A percentile compares a stretch with the other conserved stretches of the same genome.
Conservation (phyloP, 2,113 vertebrate genomes). For the Spizaetus ornatus region DNA sequence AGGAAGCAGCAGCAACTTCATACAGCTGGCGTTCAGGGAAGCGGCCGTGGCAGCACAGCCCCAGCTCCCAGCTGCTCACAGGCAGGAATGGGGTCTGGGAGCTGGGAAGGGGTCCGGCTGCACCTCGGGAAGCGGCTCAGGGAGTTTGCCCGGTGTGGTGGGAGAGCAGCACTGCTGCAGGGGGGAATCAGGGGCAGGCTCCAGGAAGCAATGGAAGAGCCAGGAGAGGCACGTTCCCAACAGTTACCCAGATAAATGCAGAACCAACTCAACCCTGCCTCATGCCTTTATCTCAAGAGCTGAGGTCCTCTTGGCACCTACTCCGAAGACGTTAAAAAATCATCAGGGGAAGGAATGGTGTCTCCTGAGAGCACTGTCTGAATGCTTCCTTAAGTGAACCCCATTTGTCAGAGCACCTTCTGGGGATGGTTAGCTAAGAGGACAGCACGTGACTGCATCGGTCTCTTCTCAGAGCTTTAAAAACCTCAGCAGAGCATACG, state of each 20-base stretch:
- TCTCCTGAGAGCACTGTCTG: background rate
- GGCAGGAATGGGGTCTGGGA: background rate
- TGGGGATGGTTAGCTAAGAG: background rate
- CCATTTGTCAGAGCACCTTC: background rate
- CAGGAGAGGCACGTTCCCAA: background rate
- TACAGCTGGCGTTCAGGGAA: background rate
- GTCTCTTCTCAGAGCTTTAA: background rate
- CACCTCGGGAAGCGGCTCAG: background rate
- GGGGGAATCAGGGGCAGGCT: background rate
- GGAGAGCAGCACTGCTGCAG: background rate
- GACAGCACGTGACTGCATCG: background rate
- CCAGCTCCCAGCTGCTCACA: background rate
- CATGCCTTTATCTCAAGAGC: accelerated
- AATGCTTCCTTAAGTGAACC: background rate
- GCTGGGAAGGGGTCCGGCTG: background rate
- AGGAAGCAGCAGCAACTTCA: background rate
- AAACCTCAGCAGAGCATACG: background rate
- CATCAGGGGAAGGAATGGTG: background rate
- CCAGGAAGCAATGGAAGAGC: background rate
- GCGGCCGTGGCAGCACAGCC: background rate
- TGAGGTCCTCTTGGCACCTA: background rate
- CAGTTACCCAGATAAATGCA: background rate
- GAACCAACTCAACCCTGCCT: background rate
- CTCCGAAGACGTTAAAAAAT: background rate
- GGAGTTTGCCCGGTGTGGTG: background rate